Percentiles rank a stretch among this genome's conserved stretches.
These are phyloP conservation scores for Arizona elegans DNA, from an alignment of 2,113 vertebrate genomes.

Conservation along the genomic window DNA sequence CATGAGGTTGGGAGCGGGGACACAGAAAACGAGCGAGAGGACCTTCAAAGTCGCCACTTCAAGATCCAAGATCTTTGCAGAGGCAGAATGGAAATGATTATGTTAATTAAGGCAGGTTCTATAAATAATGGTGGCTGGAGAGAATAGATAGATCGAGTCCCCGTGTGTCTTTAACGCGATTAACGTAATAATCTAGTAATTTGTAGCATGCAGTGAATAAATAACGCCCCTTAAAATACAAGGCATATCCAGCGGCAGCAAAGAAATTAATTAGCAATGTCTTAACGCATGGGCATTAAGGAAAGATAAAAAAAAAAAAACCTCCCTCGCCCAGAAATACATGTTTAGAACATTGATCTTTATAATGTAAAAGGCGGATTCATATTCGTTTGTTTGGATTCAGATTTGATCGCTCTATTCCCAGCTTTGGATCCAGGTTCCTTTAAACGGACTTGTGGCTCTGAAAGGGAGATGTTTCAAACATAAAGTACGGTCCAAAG, in stretches of 20 bases:
- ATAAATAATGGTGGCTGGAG: conserved; percentile 57
- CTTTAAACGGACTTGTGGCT: background rate
- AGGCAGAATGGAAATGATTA: conserved; percentile 66
- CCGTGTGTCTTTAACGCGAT: background rate
- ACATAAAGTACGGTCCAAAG: background rate
- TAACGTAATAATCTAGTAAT: background rate
- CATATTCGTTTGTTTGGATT: background rate
- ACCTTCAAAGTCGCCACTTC: conserved; percentile 57
- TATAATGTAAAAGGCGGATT: background rate
- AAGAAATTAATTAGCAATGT: background rate
- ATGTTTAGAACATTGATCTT: background rate
- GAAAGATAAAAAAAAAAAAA: background rate
- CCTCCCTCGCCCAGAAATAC: background rate
- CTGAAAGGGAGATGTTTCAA: background rate
- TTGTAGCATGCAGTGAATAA: background rate
- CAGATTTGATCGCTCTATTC: background rate
- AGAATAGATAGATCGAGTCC: conserved; percentile 34
- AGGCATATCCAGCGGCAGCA: background rate
- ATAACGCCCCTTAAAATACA: background rate
- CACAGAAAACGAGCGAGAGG: background rate
- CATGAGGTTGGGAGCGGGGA: background rate
- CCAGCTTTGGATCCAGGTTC: background rate
- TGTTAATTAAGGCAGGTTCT: conserved; percentile 69
- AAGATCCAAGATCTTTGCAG: conserved; percentile 47
- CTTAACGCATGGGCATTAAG: background rate